phyloP scores from a whole-genome alignment of 2,797 vertebrate genomes.

The Morelia viridis region DNA sequence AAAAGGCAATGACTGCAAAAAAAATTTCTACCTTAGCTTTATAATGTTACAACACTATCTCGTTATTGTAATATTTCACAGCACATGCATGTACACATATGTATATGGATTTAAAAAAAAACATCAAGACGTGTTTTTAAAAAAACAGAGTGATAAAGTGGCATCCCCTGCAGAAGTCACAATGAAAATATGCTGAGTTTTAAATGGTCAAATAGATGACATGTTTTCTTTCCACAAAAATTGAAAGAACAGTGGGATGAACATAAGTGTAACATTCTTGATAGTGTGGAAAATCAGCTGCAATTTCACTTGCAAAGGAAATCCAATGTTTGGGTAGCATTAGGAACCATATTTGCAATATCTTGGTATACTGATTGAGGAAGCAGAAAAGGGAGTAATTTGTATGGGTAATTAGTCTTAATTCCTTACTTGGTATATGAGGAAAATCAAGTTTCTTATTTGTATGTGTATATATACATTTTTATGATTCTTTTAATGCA shows the following conservation, averaged over 20 bases:
- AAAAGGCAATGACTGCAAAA: not conserved
- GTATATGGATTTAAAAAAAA: not conserved
- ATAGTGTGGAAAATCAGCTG: not conserved
- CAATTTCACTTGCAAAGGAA: not conserved
- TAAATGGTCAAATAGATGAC: not conserved
- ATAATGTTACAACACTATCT: not conserved
- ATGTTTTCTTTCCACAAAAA: not conserved
- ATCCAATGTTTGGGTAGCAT: not conserved
- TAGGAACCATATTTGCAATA: not conserved
- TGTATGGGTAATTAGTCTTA: not conserved
- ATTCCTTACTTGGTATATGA: conserved; percentile 14
- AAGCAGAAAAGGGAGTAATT: conserved; percentile 8
- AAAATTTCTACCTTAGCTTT: not conserved
- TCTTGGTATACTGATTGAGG: not conserved
- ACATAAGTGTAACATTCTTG: not conserved
- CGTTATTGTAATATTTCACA: not conserved
- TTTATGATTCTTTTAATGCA: not conserved
- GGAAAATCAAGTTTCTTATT: conserved; percentile 1
- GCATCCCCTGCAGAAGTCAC: not conserved
- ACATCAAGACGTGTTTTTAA: not conserved
- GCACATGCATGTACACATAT: not conserved
- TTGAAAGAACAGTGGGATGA: not conserved
- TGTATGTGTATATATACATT: not conserved
- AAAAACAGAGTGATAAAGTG: not conserved
- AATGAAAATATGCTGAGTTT: not conserved